Base-by-base conservation (phyloP, 1,140 invertebrate genomes). In the Neotoxoptera formosana region DNA sequence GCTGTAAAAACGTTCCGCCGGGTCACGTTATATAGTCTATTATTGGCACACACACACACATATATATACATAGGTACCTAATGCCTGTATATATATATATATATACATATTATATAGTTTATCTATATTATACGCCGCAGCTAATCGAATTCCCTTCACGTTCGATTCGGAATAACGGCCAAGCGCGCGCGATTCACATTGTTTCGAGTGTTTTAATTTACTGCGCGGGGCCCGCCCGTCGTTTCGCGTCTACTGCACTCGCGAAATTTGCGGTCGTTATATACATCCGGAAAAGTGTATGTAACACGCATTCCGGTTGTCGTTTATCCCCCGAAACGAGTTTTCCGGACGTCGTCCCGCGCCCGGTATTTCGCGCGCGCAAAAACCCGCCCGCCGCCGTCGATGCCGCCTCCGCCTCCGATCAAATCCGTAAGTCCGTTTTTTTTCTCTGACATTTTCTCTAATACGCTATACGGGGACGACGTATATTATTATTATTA, bases 81-180 rank as follows among this genome's bases (percentile, higher is more conserved):
- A 60, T 60, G 56, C 60, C 60, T 67, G 17, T 51, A 51, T 51
- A 48, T 17, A 14, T 51, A 51, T 51, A 51, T 51, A 47, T 11
- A 47, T 47, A 47, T 47, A 47, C 0, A 47, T 51, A 51, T 51
- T n/a, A n/a, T n/a, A 67, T n/a, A 67, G 60, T 67, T 67, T 67
- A 67, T 67, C 60, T 67, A 67, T 67, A 67, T 67, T n/a, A 67
- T 67, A 67, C 7, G 4, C 47, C 30, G 30, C 45, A 21, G 87
- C 53, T 56, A 53, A 90, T 90, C 88, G 88, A 30, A 90, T 89
- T 53, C 48, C 30, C 34, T 90, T 90, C 51, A 90, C 88, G 88
- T 90, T 30, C 34, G 34, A 53, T 60, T 90, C 87, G 48, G 87
- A 36, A 67, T 67, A 53, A 89, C 48, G 48, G 87, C n/a, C 48